Conservation (phyloP, 2,888 invertebrate genomes). For the Drosophila mimetica region DNA sequence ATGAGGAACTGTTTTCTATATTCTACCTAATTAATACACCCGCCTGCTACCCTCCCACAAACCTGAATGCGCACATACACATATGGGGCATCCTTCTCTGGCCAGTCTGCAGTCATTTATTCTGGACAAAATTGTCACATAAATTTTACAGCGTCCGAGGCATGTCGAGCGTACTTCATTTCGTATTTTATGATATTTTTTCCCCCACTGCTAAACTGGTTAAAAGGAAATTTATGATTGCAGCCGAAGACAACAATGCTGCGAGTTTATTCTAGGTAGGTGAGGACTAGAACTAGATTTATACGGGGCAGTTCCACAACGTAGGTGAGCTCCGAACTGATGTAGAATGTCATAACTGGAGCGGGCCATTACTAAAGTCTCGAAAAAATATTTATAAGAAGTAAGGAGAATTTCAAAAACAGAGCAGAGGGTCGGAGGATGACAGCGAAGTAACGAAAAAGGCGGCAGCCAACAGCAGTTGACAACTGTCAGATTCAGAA, state of each 20-base stretch:
- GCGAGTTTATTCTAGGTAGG: conserved; percentile 39
- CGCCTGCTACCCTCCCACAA: conserved; percentile 27
- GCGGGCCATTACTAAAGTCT: conserved; percentile 23
- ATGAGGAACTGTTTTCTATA: not conserved
- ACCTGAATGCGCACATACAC: conserved; percentile 39
- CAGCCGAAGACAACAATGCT: conserved; percentile 44
- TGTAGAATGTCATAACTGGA: conserved; percentile 35
- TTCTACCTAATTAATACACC: not conserved
- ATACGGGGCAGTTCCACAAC: conserved; percentile 9
- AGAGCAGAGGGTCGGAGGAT: conserved; percentile 9
- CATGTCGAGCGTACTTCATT: conserved; percentile 79
- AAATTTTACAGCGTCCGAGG: conserved; percentile 72
- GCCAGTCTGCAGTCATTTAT: conserved; percentile 62
- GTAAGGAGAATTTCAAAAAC: conserved; percentile 29
- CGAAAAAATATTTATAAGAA: conserved; percentile 25
- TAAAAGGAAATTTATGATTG: conserved; percentile 65
- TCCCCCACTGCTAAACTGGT: conserved; percentile 60
- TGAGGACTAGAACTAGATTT: conserved; percentile 36
- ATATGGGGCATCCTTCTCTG: conserved; percentile 36
- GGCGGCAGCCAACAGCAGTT: conserved; percentile 79
- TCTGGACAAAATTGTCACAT: conserved; percentile 77
- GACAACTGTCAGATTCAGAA: conserved; percentile 81
- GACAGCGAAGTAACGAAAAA: conserved; percentile 51
- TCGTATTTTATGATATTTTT: conserved; percentile 77
- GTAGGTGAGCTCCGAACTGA: conserved; percentile 25